Base-by-base conservation (phyloP, 1,140 invertebrate species). In the Lysiphlebus fabarum region DNA sequence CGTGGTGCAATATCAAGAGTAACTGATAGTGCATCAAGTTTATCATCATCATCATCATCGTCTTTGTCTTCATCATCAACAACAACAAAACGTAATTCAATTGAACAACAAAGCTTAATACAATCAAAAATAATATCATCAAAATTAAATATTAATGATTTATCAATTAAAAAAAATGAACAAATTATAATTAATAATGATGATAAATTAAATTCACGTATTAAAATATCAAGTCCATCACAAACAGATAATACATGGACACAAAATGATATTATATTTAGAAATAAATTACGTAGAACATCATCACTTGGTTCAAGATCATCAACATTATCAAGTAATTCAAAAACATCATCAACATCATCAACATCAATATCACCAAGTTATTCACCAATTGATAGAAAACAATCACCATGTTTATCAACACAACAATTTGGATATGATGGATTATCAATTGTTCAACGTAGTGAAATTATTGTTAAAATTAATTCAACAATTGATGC, bases 401-500 rank as follows among this genome's bases (percentile, higher is more conserved):
- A 67, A 37, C 26, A 53, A 49, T 71, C 74, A n/a, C 70, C 77
- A 4, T 69, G 75, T 49, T 74, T 75, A 6, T 73, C 73, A 0
- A 72, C 81, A 0, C 4, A 1, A 26, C 75, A 78, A 51, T 70
- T 72, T 0, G 79, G 80, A 0, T 71, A 81, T 5, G 79, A 83
- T 58, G 81, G 80, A 6, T 61, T 85, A 34, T 81, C 83, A 51
- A 62, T 86, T 53, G 74, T 87, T 54, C 85, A 86, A 65, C 76
- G 84, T 56, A 85, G 83, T 48, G 85, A 87, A 67, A 74, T 86
- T 3, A 76, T 85, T 14, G 70, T 86, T 3, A 76, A 83, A 45
- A 84, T 87, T 0, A 85, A 85, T 63, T 74, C 85, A 1, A 67
- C 76, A 5, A 87, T 84, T 4, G 85, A 86, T 66, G 83, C 82